phyloP scores from a whole-genome alignment of 2,888 invertebrate species.

The Cosmia pyralina region DNA sequence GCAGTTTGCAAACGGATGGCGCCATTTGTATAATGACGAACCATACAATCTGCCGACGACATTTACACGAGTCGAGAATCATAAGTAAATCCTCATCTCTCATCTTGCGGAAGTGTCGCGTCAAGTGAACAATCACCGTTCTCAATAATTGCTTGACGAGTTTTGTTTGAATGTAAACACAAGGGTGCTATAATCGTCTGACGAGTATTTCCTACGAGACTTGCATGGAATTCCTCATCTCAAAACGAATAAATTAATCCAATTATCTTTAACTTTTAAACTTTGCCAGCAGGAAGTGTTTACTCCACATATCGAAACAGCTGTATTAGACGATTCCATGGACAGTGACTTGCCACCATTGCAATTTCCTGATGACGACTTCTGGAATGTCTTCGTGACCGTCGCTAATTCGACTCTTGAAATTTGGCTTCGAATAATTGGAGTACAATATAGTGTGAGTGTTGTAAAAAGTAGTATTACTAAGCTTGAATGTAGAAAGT shows the following conservation, averaged over 20 bases:
- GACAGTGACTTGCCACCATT: slow-evolving; percentile 85
- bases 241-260: slow-evolving; percentile 1
- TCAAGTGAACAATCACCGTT: neutral
- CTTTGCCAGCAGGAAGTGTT: slow-evolving; percentile 46
- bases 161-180: neutral
- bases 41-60: too few relatives aligned
- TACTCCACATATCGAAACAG: slow-evolving; percentile 60
- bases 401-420: slow-evolving; percentile 91
- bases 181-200: neutral
- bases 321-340: slow-evolving; percentile 74
- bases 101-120: too few relatives aligned
- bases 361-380: slow-evolving; percentile 85
- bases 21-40: too few relatives aligned
- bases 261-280: neutral
- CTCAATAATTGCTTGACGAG: too few relatives aligned
- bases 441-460: slow-evolving; percentile 91
- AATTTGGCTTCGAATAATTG: slow-evolving; percentile 92
- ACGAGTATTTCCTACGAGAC: neutral
- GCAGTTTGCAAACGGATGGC: too few relatives aligned
- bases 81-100: too few relatives aligned
- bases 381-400: slow-evolving; percentile 91
- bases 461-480: slow-evolving; percentile 42
- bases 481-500: neutral
- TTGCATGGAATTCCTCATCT: neutral
- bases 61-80: too few relatives aligned